Evolutionary conservation across 2,797 vertebrate species (phyloP), one percentile per base, ranked within the genome.

Genomic region (Melanotaenia trifasciata): DNA sequence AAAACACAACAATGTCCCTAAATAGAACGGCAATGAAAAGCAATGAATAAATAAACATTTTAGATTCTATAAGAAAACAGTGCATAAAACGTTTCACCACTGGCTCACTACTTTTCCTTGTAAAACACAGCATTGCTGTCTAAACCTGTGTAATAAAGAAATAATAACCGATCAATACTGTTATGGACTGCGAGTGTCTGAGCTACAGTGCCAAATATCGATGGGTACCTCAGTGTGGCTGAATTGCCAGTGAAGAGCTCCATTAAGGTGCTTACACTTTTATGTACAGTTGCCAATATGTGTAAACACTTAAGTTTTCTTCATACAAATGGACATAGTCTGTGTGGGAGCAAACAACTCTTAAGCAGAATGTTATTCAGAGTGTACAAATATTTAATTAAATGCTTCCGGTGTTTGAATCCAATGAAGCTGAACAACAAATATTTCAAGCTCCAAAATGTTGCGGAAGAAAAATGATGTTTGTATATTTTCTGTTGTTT

Each of bases 121-220:
- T 80, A 68, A 70, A 78, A 61, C 54, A 20, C 53, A 14, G 2
- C 2, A 36, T 35, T 73, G 71, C 72, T 57, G 47, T 14, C 68
- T 64, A 35, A 66, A 67, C 54, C 14, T 13, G 38, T 50, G 51
- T 78, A 50, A 75, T 77, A 58, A n/a, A 60, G 36, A 67, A 69
- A 72, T 58, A 65, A 64, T 57, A 67, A 12, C 58, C 43, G 63
- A 45, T 83, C 66, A 58, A 33, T 62, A 30, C 53, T 47, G 40
- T 53, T 58, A 40, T 64, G 12, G 45, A 38, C 58, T 45, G 38
- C 18, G 40, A 81, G 58, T 13, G 16, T 56, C 20, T 70, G 58
- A 74, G 60, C 11, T 26, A 0, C 60, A 12, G 24, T 26, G 78
- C 67, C 67, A 75, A 64, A 75, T 72, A 70, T 68, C 64, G 60